Conservation (phyloP, 2,113 vertebrate species). For the Xiphias gladius region DNA sequence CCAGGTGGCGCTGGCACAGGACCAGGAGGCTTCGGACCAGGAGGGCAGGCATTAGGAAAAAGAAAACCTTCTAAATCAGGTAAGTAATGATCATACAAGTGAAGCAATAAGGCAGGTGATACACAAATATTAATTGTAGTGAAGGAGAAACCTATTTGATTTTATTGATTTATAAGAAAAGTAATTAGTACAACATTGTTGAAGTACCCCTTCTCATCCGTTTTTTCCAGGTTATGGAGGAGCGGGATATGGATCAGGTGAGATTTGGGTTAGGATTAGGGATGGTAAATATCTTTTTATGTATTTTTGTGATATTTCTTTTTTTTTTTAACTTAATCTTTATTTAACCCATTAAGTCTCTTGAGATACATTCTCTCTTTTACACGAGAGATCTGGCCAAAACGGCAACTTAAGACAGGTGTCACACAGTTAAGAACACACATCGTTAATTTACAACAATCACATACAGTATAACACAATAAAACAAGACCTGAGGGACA, state of each 20-base stretch:
- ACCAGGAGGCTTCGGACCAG: constrained; percentile 47
- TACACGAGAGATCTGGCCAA: neutral
- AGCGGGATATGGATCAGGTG: constrained; percentile 65
- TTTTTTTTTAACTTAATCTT: no score
- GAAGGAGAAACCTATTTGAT: neutral
- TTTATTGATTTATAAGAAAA: neutral
- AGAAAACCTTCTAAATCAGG: constrained; percentile 78
- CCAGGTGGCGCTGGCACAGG: constrained; percentile 52
- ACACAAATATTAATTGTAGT: neutral
- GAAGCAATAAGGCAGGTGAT: neutral
- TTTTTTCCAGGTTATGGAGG: constrained; percentile 63
- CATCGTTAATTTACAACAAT: no score
- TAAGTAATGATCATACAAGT: constrained; percentile 12
- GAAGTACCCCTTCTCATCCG: neutral
- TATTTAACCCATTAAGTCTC: neutral
- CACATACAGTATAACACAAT: no score
- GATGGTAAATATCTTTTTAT: no score
- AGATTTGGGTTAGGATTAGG: neutral
- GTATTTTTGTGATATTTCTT: neutral
- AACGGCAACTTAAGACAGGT: no score
- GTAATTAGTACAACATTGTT: neutral
- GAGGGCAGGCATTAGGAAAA: constrained; percentile 62
- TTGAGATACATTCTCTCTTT: neutral
- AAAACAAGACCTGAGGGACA: no score
- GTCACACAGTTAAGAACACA: no score